phyloP scores from a whole-genome alignment of 2,797 vertebrate genomes.

The Poecile montanus region DNA sequence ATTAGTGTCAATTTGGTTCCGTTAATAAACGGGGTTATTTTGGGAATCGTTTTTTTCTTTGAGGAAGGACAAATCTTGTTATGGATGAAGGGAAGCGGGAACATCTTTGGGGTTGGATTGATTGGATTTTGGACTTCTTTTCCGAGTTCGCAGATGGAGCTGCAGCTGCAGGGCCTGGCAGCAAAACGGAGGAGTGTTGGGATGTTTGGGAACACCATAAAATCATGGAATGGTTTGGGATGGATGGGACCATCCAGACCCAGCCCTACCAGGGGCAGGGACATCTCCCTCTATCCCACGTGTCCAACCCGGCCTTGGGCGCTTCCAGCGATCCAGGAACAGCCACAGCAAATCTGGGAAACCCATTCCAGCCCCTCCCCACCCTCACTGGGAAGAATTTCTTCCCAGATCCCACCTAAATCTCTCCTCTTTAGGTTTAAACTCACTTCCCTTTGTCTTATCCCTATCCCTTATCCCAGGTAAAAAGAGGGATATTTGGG shows the following conservation, averaged over 20 bases:
- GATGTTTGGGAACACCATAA: neutral
- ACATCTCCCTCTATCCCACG: accelerated
- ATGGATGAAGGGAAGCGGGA: neutral
- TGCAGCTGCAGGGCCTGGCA: neutral
- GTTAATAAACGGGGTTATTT: neutral
- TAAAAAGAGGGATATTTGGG: neutral
- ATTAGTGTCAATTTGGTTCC: neutral
- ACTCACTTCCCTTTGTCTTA: neutral
- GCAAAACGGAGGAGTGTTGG: accelerated
- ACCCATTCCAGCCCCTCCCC: neutral
- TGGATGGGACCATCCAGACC: neutral
- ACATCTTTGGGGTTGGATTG: neutral
- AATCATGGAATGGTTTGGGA: neutral
- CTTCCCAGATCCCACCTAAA: neutral
- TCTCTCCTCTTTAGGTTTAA: neutral
- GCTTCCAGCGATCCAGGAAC: neutral
- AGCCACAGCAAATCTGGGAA: neutral
- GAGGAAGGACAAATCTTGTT: neutral
- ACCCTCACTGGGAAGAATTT: accelerated
- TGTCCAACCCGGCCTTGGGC: neutral
- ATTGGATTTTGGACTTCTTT: neutral
- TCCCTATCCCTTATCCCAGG: no score
- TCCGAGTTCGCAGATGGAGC: neutral
- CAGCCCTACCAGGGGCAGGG: neutral
- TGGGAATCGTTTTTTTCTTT: neutral